Evolutionary conservation across 2,797 vertebrate genomes (phyloP).

Genomic region (Centroberyx gerrardi): DNA sequence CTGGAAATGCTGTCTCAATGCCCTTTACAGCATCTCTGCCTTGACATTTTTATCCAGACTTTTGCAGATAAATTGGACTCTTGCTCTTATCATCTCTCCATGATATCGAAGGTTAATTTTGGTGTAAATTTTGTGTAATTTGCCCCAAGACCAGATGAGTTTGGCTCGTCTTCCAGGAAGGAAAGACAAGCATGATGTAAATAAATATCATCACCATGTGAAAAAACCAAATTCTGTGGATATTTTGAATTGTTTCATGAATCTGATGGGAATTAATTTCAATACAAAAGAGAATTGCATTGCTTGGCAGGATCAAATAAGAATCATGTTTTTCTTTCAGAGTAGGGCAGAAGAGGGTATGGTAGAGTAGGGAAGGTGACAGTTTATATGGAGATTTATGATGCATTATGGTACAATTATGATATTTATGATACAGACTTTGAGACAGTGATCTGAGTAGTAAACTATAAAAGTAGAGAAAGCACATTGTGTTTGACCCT

Average conservation of each 20-base stretch:
- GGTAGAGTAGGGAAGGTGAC: no score
- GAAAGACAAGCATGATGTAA: no score
- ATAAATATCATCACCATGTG: no score
- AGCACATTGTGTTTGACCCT: not conserved
- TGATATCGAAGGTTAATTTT: no score
- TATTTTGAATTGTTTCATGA: no score
- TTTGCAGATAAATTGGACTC: slow-evolving; percentile 12
- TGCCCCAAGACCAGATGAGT: slow-evolving; percentile 2
- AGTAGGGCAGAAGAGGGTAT: no score
- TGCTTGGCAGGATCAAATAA: slow-evolving; percentile 6
- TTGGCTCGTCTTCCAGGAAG: slow-evolving; percentile 9
- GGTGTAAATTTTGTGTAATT: no score
- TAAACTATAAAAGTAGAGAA: slow-evolving; percentile 11
- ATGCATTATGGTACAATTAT: not conserved
- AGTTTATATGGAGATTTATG: no score
- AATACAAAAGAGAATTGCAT: no score
- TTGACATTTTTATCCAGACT: not conserved
- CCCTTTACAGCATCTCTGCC: not conserved
- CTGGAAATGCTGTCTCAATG: not conserved
- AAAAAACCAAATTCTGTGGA: no score
- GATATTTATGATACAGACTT: not conserved
- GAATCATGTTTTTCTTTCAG: not conserved
- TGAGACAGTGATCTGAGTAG: slow-evolving; percentile 1
- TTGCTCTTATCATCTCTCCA: not conserved
- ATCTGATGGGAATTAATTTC: no score